Evolutionary conservation across 2,113 vertebrate species (phyloP).

Genomic region (Cyprinodon variegatus): DNA sequence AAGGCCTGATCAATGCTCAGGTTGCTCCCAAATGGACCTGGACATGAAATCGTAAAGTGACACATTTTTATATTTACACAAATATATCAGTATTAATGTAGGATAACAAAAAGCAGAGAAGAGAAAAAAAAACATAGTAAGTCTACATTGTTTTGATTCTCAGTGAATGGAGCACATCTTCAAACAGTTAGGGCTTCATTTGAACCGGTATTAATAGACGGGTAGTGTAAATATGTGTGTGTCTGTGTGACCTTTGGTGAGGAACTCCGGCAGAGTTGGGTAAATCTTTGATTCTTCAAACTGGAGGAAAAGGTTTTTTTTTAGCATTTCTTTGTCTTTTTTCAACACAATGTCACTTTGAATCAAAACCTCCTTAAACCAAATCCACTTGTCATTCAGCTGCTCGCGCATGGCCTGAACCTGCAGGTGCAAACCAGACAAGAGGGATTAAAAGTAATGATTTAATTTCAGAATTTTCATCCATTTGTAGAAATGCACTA

Average conservation of each 20-base stretch:
- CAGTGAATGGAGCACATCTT: not conserved
- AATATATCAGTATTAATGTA: not conserved
- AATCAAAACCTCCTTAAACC: conserved; percentile 84
- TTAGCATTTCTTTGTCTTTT: conserved; percentile 86
- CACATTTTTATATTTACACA: not conserved
- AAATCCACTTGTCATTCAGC: conserved; percentile 81
- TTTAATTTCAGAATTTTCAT: not conserved
- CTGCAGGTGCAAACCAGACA: conserved; percentile 64
- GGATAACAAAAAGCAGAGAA: not conserved
- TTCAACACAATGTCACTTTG: conserved; percentile 83
- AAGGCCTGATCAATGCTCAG: conserved; percentile 36
- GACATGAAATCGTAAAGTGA: not conserved
- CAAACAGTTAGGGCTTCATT: conserved; percentile 2
- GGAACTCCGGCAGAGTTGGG: conserved; percentile 79
- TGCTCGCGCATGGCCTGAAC: conserved; percentile 78
- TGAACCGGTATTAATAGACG: not conserved
- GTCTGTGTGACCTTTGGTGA: conserved; percentile 78
- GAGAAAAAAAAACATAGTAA: not conserved
- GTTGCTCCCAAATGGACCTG: conserved; percentile 63
- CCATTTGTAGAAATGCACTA: too few relatives aligned
- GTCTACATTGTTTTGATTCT: not conserved
- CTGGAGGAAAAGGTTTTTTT: conserved; percentile 77
- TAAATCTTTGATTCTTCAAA: conserved; percentile 86
- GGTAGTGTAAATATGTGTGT: not conserved
- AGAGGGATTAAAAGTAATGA: not conserved